Conservation (phyloP, 2,797 vertebrate species). For the Pygocentrus nattereri region DNA sequence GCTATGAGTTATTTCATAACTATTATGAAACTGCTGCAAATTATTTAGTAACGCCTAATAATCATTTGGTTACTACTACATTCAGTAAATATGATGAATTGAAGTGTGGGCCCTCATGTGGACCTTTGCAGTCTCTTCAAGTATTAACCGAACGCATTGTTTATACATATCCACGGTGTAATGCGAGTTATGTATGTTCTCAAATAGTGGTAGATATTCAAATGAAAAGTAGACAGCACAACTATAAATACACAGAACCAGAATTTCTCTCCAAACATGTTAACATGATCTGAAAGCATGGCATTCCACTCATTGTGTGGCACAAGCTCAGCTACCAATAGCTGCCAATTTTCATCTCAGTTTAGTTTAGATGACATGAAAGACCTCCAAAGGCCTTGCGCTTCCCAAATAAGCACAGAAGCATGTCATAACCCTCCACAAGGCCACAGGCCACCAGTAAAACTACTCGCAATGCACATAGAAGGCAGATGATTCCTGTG, state of each 20-base stretch:
- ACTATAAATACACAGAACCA: background rate
- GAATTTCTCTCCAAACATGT: background rate
- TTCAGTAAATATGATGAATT: background rate
- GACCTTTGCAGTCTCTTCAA: background rate
- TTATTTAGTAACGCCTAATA: no score
- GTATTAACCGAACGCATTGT: background rate
- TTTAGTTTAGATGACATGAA: conserved; percentile 3
- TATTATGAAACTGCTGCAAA: background rate
- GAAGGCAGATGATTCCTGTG: conserved; percentile 24
- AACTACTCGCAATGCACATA: conserved; percentile 22
- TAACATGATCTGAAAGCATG: background rate
- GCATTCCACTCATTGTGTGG: background rate
- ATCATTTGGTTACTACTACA: no score
- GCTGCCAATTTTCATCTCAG: background rate
- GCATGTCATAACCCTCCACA: background rate
- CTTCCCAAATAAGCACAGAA: conserved; percentile 41
- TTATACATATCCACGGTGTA: background rate
- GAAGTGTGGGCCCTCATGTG: background rate
- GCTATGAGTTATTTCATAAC: no score
- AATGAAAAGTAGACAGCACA: background rate
- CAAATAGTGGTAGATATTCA: background rate
- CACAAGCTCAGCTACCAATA: background rate
- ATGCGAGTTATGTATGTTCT: background rate
- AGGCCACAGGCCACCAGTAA: conserved; percentile 33
- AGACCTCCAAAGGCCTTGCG: background rate